Evolutionary conservation across 1,140 invertebrate species (phyloP), one percentile per base, ranked within the genome.

Genomic region (Sipha flava): DNA sequence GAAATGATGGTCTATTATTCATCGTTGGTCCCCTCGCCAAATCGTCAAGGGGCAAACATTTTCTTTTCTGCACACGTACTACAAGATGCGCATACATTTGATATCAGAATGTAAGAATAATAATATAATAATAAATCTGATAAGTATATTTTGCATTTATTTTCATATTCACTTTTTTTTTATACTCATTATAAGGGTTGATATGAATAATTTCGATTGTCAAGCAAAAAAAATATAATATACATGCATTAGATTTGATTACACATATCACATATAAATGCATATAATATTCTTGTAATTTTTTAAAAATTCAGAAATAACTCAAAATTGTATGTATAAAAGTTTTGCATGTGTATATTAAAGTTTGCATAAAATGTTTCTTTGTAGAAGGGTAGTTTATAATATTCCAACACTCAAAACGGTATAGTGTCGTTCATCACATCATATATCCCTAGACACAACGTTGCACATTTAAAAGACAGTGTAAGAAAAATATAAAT

Each of bases 381-480:
- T 18, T 54, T 54, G 26, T 34, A 16, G 21, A 43, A 75, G 49
- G 47, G 45, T 52, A 31, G 47, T 54, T 49, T 52, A 37, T 73
- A 73, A 73, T 75, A 75, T 54, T 54, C 31, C 37, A 75, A 23
- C 49, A 18, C n/a, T 54, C 31, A 23, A 75, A 75, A 37, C 45
- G 10, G 34, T 66, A 16, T 23, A 75, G 18, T 52, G 49, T 75
- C 72, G 72, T 54, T 75, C 72, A 75, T 54, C 72, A 54, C 31
- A 75, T 54, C 72, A 75, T 1, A 37, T 75, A 75, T 75, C 29
- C n/a, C 49, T 16, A 21, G 31, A 21, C 72, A 37, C 31, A 23
- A 54, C 4, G 37, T 34, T 37, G 18, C 31, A 52, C 47, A 37
- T 75, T 75, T 52, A 34, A 54, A 52, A 54, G 12, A 75, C 47